Evolutionary conservation across 2,797 vertebrate species (phyloP).

Genomic region (Emys orbicularis): DNA sequence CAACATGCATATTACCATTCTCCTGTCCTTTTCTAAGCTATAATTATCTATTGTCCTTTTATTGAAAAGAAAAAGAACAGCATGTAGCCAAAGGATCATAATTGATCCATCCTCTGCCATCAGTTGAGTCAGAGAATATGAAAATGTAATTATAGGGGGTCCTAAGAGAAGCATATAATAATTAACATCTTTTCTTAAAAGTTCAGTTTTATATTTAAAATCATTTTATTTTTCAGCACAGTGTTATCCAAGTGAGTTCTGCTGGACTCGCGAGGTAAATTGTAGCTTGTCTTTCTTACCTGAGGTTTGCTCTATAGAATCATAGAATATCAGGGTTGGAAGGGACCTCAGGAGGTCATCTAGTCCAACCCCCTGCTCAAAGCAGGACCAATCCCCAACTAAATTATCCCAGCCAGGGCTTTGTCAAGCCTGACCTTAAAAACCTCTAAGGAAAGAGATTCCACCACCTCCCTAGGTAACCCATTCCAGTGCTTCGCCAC

Average conservation of each 20-base stretch:
- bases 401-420: no score
- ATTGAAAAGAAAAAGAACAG: constrained; percentile 50
- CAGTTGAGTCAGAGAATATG: constrained; percentile 55
- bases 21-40: constrained; percentile 50
- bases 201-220: background rate
- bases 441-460: no score
- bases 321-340: no score
- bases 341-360: no score
- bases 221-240: background rate
- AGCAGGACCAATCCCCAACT: no score
- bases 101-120: constrained; percentile 50
- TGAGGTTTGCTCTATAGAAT: background rate
- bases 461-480: no score
- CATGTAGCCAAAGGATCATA: constrained; percentile 62
- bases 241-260: constrained; percentile 9
- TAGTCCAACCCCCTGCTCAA: no score
- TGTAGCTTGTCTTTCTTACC: background rate
- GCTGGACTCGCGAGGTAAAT: background rate
- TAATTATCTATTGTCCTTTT: constrained; percentile 65
- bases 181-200: constrained; percentile 20
- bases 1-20: constrained; percentile 19
- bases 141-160: constrained; percentile 61
- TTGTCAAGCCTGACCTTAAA: no score
- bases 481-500: no score
- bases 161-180: constrained; percentile 18